phyloP scores from a whole-genome alignment of 1,140 invertebrate species.

The Musca domestica region DNA sequence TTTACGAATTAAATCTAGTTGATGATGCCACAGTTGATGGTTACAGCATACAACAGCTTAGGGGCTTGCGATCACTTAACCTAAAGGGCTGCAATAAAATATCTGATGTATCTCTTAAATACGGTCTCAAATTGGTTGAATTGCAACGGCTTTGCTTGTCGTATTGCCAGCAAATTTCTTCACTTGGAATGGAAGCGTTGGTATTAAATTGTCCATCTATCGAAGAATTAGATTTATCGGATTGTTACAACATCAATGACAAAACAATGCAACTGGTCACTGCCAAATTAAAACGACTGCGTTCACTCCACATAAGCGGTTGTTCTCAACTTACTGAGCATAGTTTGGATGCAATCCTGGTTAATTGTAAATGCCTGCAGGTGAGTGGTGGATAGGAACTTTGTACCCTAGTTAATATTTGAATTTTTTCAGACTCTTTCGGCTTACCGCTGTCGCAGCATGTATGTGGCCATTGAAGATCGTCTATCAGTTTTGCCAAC shows the following conservation, averaged over 20 bases:
- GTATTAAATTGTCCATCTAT: slow-evolving; percentile 67
- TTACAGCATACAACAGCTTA: slow-evolving; percentile 61
- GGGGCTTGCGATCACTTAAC: slow-evolving; percentile 61
- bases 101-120: slow-evolving; percentile 68
- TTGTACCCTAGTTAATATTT: background rate
- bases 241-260: slow-evolving; percentile 68
- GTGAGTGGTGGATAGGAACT: slow-evolving; percentile 6
- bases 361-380: slow-evolving; percentile 56
- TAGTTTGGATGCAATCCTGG: slow-evolving; percentile 59
- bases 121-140: slow-evolving; percentile 66
- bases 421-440: slow-evolving; percentile 36
- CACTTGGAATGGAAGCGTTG: slow-evolving; percentile 63
- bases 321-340: slow-evolving; percentile 68
- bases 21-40: slow-evolving; percentile 53
- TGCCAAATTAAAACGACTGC: slow-evolving; percentile 60
- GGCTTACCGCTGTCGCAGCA: slow-evolving; percentile 45
- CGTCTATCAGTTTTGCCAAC: slow-evolving; percentile 55
- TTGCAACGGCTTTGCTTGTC: slow-evolving; percentile 58
- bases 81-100: slow-evolving; percentile 67
- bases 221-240: slow-evolving; percentile 64
- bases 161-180: slow-evolving; percentile 67
- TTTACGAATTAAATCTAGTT: slow-evolving; percentile 60
- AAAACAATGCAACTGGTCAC: slow-evolving; percentile 61
- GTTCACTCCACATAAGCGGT: slow-evolving; percentile 64
- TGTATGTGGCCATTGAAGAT: slow-evolving; percentile 57